A percentile compares a stretch with the other conserved stretches of the same genome.
Conservation (phyloP, 2,888 invertebrate species). For the Chaetogeoica ovagalla region DNA sequence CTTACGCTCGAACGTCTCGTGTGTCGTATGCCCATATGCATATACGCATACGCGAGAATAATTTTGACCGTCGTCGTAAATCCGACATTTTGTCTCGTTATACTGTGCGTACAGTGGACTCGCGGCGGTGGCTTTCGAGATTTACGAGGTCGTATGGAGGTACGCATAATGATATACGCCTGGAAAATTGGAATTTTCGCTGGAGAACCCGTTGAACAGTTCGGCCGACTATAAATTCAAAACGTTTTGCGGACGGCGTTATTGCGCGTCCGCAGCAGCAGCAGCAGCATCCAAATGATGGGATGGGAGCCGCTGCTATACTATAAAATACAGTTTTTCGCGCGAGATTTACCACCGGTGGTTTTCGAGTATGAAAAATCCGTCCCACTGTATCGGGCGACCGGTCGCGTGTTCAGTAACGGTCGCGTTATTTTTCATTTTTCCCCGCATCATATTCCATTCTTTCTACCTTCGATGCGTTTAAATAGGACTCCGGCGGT, state of each 20-base stretch:
- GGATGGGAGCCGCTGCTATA: too few relatives aligned
- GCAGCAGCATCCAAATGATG: too few relatives aligned
- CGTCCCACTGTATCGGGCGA: too few relatives aligned
- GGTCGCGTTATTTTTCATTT: slow-evolving; percentile 13
- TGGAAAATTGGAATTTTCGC: background rate
- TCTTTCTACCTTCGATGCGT: background rate
- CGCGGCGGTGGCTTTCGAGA: background rate
- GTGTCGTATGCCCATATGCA: too few relatives aligned
- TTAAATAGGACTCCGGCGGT: slow-evolving; percentile 28
- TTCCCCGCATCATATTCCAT: slow-evolving; percentile 16
- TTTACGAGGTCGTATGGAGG: background rate
- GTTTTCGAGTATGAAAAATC: background rate
- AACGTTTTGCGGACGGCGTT: background rate
- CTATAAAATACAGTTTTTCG: background rate
- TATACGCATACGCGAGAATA: background rate
- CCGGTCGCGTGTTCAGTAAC: background rate
- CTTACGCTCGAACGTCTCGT: too few relatives aligned
- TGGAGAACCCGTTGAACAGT: background rate
- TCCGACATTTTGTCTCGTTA: background rate
- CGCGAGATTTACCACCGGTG: background rate
- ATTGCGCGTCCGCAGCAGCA: too few relatives aligned
- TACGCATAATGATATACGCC: background rate
- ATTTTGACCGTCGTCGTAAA: background rate
- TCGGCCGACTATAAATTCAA: background rate
- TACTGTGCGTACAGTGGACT: too few relatives aligned